Evolutionary conservation across 2,113 vertebrate genomes (phyloP).

Genomic region (Syngnathoides biaculeatus): DNA sequence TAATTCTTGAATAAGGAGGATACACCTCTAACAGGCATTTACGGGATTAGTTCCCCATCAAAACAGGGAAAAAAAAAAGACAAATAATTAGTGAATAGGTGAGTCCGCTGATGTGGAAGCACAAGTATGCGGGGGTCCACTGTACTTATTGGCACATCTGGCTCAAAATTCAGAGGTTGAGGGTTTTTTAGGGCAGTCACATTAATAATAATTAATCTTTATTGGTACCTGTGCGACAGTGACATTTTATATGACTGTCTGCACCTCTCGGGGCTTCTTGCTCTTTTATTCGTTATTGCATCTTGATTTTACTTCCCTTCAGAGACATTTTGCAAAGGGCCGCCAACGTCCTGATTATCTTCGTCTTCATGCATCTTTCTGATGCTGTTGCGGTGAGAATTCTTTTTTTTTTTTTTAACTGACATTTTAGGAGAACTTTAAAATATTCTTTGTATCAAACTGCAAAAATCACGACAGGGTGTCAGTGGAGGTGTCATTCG

Average conservation of each 20-base stretch:
- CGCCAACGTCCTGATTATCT: conserved; percentile 60
- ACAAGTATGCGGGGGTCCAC: too few relatives aligned
- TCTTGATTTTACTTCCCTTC: conserved; percentile 1
- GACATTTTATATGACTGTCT: background rate
- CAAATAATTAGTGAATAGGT: too few relatives aligned
- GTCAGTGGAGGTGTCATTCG: conserved; percentile 77
- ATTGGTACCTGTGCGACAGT: background rate
- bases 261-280: background rate
- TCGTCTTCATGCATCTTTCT: conserved; percentile 54
- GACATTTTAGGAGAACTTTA: background rate
- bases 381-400: conserved; percentile 66
- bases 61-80: too few relatives aligned
- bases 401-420: rapidly evolving
- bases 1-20: too few relatives aligned
- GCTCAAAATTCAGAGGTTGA: too few relatives aligned
- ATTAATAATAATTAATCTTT: too few relatives aligned
- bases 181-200: too few relatives aligned
- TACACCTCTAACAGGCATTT: too few relatives aligned
- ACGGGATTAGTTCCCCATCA: too few relatives aligned
- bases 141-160: too few relatives aligned
- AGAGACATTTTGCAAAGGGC: conserved; percentile 68
- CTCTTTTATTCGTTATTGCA: background rate
- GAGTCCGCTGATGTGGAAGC: too few relatives aligned
- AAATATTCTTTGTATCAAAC: background rate
- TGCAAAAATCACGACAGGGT: conserved; percentile 52